Conservation (phyloP, 2,113 vertebrate species). For the Anas platyrhynchos region DNA sequence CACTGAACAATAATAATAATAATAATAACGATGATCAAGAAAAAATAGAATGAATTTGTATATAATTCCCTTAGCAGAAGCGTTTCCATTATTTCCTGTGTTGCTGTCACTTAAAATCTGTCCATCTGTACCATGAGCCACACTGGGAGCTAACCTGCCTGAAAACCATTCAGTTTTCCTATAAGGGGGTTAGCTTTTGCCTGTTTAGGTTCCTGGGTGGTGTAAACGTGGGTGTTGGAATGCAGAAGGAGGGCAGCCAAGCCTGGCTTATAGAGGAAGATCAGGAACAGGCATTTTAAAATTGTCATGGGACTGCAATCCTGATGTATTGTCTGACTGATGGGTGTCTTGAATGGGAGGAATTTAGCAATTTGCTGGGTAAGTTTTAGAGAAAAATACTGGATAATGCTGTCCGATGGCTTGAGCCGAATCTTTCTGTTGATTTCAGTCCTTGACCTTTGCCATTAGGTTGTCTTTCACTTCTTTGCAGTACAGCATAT, state of each 20-base stretch:
- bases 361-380: neutral
- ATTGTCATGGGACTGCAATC: neutral
- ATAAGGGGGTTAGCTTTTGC: neutral
- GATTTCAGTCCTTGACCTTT: slow-evolving; percentile 24
- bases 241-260: neutral
- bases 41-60: neutral
- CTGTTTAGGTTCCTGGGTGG: fast-evolving
- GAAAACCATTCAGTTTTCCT: neutral
- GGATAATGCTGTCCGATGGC: neutral
- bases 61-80: neutral
- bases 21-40: neutral
- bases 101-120: neutral
- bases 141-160: neutral
- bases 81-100: neutral
- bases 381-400: neutral
- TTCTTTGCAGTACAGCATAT: neutral
- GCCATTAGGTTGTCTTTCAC: neutral
- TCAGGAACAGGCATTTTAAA: neutral
- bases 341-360: neutral
- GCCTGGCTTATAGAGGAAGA: neutral
- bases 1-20: neutral
- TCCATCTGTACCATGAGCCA: neutral
- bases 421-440: neutral
- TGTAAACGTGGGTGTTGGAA: neutral
- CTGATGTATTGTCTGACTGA: neutral